Percentiles rank a stretch among this genome's conserved stretches.
phyloP scores from a whole-genome alignment of 2,888 invertebrate genomes.

The Diarsia mendica region DNA sequence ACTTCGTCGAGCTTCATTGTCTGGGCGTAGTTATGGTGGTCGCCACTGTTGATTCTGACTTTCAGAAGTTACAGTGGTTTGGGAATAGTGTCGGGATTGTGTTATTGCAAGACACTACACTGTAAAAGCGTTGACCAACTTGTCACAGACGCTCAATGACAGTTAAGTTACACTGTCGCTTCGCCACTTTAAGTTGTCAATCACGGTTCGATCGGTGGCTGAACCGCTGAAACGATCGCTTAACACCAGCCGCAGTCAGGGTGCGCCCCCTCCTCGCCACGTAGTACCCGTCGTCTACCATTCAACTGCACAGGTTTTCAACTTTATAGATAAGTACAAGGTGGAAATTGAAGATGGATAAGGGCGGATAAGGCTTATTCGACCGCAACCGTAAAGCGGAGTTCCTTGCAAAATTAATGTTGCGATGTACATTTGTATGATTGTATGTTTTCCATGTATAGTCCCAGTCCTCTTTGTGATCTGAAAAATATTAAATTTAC shows the following conservation, averaged over 20 bases:
- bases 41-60: too few relatives aligned
- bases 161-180: constrained; percentile 5
- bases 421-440: not conserved
- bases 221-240: constrained; percentile 4
- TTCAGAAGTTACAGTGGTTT: too few relatives aligned
- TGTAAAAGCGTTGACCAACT: not conserved
- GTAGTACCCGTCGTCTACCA: constrained; percentile 18
- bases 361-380: not conserved
- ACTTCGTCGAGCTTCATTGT: too few relatives aligned
- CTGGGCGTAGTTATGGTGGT: too few relatives aligned
- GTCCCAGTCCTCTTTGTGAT: not conserved
- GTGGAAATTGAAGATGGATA: not conserved
- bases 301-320: constrained; percentile 20
- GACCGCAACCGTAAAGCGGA: not conserved
- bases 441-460: not conserved
- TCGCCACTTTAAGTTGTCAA: constrained; percentile 11
- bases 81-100: too few relatives aligned
- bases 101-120: not conserved
- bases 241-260: not conserved
- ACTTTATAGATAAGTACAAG: constrained; percentile 17
- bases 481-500: not conserved
- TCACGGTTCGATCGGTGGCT: constrained; percentile 4
- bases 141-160: constrained; percentile 14
- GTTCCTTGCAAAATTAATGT: not conserved
- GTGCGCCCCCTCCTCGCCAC: not conserved